Evolutionary conservation across 1,140 invertebrate genomes (phyloP).

Genomic region (Aphis gossypii): DNA sequence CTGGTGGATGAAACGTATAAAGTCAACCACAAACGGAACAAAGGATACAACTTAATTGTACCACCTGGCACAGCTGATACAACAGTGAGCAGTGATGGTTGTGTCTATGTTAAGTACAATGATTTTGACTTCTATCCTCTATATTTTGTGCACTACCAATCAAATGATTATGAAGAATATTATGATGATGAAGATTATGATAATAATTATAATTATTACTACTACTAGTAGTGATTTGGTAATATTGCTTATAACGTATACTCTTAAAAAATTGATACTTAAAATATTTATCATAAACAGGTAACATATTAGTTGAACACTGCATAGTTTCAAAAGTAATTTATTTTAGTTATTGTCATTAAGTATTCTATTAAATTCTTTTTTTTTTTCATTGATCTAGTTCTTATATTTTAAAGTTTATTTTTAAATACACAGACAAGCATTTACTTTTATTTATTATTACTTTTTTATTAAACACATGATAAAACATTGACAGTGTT

Average conservation of each 20-base stretch:
- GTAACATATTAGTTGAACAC: neutral
- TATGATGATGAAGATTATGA: no score
- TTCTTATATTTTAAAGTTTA: no score
- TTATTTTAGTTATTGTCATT: neutral
- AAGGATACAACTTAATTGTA: neutral
- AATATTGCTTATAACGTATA: neutral
- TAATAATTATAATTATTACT: no score
- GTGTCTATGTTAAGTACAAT: constrained; percentile 57
- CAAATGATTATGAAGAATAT: no score
- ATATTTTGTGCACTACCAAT: neutral
- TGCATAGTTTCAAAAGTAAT: neutral
- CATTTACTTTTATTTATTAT: no score
- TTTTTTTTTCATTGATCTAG: no score
- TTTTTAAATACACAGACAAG: no score
- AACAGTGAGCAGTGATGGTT: neutral
- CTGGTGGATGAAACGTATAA: neutral
- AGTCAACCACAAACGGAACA: neutral
- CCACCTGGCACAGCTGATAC: neutral
- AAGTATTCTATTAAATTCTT: neutral
- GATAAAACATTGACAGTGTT: neutral
- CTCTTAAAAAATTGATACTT: neutral
- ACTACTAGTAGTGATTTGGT: no score
- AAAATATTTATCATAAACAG: neutral
- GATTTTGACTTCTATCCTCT: constrained; percentile 59
- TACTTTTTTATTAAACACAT: neutral